A percentile compares a stretch with the other conserved stretches of the same genome.
Evolutionary conservation across 2,113 vertebrate species (phyloP).

Genomic region (Ailuropoda melanoleuca): DNA sequence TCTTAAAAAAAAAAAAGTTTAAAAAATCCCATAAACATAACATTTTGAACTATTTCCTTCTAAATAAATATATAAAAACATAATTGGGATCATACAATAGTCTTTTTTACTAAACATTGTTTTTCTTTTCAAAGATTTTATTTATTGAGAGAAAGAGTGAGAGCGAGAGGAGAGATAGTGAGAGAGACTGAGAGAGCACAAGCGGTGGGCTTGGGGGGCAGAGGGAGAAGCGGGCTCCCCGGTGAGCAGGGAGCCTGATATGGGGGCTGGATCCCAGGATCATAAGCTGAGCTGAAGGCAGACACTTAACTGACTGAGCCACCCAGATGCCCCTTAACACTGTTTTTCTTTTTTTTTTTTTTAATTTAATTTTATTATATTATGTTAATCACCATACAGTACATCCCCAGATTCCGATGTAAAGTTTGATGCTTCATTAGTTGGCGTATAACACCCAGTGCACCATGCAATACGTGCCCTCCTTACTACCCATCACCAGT

Average conservation of each 20-base stretch:
- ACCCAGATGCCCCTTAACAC: background rate
- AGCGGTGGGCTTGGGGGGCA: too few relatives aligned
- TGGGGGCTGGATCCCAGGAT: background rate
- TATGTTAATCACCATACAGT: too few relatives aligned
- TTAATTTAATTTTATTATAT: too few relatives aligned
- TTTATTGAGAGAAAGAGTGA: background rate
- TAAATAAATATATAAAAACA: background rate
- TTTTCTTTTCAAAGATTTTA: background rate
- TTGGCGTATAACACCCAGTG: too few relatives aligned
- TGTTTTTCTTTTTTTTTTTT: background rate
- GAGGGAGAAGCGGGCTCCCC: background rate
- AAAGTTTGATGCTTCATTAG: too few relatives aligned
- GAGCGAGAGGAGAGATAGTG: too few relatives aligned
- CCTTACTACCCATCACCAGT: too few relatives aligned
- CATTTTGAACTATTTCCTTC: conserved; percentile 24
- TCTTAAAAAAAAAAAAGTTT: too few relatives aligned
- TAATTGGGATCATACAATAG: background rate
- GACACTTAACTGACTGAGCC: background rate
- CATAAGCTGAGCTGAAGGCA: background rate
- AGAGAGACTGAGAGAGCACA: background rate
- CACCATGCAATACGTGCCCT: too few relatives aligned
- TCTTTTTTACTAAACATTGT: background rate
- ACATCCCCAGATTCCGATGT: too few relatives aligned
- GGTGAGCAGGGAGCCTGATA: background rate
- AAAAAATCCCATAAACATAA: background rate